These are phyloP conservation scores for Beris morrisii DNA, from an alignment of 2,888 invertebrate genomes.

Conservation along the genomic window DNA sequence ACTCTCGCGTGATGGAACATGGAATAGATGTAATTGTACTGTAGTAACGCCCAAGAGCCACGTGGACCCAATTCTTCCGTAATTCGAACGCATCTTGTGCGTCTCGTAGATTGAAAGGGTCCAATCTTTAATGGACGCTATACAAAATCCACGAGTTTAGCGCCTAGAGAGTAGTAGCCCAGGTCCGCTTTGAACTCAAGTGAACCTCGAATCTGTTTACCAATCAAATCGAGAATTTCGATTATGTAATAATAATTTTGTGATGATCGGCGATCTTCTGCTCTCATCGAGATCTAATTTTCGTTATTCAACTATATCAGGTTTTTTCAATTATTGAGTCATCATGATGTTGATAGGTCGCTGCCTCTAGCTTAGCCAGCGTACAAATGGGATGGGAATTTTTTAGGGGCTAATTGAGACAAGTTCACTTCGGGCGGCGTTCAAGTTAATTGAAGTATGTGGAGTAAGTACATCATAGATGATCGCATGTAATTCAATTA, in stretches of 20 bases:
- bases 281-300: conserved; percentile 7
- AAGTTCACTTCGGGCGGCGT: conserved; percentile 1
- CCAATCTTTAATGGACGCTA: conserved; percentile 1
- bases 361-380: background rate
- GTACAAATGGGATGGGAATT: conserved; percentile 1
- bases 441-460: conserved; percentile 7
- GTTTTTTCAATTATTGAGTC: conserved; percentile 18
- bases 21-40: conserved; percentile 3
- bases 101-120: background rate
- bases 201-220: conserved; percentile 21
- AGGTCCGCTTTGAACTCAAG: background rate
- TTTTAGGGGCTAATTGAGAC: conserved; percentile 17
- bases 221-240: background rate
- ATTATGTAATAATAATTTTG: conserved; percentile 7
- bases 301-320: background rate
- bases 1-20: too few species aligned
- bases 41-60: conserved; percentile 1
- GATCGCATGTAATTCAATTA: conserved; percentile 13
- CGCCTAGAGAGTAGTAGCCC: conserved; percentile 3
- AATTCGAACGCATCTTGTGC: background rate
- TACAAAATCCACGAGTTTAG: background rate
- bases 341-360: conserved; percentile 7
- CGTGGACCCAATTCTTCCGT: conserved; percentile 5
- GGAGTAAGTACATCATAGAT: conserved; percentile 4
- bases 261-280: background rate